Evolutionary conservation across 2,888 invertebrate species (phyloP), one percentile per base, ranked within the genome.

Genomic region (Ecdyonurus torrentis): DNA sequence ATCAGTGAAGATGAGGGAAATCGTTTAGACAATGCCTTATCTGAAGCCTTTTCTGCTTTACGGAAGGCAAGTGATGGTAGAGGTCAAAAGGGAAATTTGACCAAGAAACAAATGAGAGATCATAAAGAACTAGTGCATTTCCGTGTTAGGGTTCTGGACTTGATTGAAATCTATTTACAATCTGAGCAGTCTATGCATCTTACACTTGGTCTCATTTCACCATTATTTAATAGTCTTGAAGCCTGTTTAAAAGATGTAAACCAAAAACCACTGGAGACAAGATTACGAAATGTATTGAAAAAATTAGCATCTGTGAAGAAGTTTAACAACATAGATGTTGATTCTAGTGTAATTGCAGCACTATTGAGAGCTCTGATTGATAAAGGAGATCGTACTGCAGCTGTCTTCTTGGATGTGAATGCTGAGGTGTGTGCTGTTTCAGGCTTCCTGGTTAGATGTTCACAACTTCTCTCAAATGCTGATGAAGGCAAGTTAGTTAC

Each of bases 1-100:
- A 81, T 91, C 69, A 81, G 82, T 66, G 89, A 90, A 69, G 84
- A 83, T 65, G 87, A 89, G 72, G 90, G 89, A 15, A 82, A 81
- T 64, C 81, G 82, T 70, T 73, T 88, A 1, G 86, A 91, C 69
- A 81, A 82, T 66, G 86, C 87, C 0, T 74, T 91, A 64, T 83
- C 86, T 0, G 83, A 83, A 63, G 90, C 87, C 0, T 91, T 91
- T 71, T 84, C 79, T 71, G 81, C 82, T 20, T 20, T 55, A 5
- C 55, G n/a, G 5, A 55, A 20, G n/a, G 7, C 50, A 50, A 50
- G 18, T 50, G 7, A 10, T 50, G 19, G 19, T 10, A n/a, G 19
- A 20, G 20, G 7, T 55, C 55, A 22, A 55, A 55, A 55, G 22
- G 50, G 50, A 70, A 22, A 63, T 64, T n/a, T n/a, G n/a, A 70